Base-by-base conservation (phyloP, 2,888 invertebrate species). In the Pycnomerus fuliginosus region DNA sequence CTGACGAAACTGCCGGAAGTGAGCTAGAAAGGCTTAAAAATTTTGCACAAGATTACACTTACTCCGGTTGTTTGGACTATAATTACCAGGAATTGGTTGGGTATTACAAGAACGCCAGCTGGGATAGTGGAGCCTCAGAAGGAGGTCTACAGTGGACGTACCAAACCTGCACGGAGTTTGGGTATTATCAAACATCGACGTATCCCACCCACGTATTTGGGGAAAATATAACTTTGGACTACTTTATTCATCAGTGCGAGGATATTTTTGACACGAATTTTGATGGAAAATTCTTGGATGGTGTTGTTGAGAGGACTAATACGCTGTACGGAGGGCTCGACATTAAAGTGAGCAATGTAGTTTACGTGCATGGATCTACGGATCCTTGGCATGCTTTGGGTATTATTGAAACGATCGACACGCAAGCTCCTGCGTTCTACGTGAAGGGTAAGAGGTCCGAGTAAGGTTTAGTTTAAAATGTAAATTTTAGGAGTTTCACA, bases 121-220 rank as follows among this genome's bases (percentile, higher is more conserved):
- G 88, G 88, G 72, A 78, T 8, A 76, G 78, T 4, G 72, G 74
- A 52, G 71, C 73, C 30, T 79, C 83, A 8, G 83, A 82, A 68
- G 86, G 85, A 75, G 77, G 85, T 79, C 69, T 95, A 0, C 90
- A 90, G 62, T 96, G 96, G 96, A 85, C 80, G 44, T 96, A 93
- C 69, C 96, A 96, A 73, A 95, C 95, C 0, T 97, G 96, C 67
- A 91, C 89, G 1, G 97, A 97, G 70, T 97, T 96, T 68, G 96
- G 95, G 15, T 97, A 89, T 71, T 97, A 86, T 71, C 96, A 97
- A 75, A 89, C 92, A 0, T 91, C 94, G 0, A 82, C 84, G 0
- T 79, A 77, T 2, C 75, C 76, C 43, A 73, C 76, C 1, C 74
- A 79, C 71, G 54, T 70, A 27, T 95, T 95, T 66, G 89, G 92